Percentiles rank a stretch among this genome's conserved stretches.
Conservation (phyloP, 2,113 vertebrate genomes). For the Marcusenius ussheri region DNA sequence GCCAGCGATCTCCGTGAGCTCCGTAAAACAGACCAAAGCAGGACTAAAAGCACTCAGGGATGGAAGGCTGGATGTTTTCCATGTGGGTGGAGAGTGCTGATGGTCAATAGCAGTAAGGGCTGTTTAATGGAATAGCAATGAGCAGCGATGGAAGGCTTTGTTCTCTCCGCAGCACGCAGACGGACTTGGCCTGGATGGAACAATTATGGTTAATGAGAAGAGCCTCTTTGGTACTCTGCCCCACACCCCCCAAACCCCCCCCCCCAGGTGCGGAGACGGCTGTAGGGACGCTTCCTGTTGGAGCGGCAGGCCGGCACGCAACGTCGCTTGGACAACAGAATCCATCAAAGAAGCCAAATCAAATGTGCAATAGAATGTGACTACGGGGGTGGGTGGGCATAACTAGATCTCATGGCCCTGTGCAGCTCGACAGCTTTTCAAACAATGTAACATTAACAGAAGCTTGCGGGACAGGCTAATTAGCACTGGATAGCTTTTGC, state of each 20-base stretch:
- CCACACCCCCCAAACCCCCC: neutral
- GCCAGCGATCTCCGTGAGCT: neutral
- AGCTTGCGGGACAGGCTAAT: neutral
- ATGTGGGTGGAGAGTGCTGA: neutral
- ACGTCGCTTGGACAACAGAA: constrained; percentile 33
- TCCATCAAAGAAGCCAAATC: constrained; percentile 32
- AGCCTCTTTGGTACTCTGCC: constrained; percentile 12
- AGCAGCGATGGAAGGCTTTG: neutral
- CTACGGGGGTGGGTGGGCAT: neutral
- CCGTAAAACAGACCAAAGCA: neutral
- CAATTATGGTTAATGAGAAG: constrained; percentile 36
- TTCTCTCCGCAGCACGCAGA: neutral
- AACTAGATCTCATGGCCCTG: constrained; percentile 19
- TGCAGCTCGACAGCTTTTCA: constrained; percentile 43
- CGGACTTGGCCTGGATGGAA: constrained; percentile 30
- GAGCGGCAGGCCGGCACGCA: neutral
- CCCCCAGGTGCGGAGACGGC: neutral
- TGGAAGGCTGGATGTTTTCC: neutral
- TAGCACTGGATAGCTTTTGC: neutral
- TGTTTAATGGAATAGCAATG: constrained; percentile 7
- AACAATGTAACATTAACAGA: constrained; percentile 31
- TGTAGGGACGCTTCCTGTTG: neutral
- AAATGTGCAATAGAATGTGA: constrained; percentile 22
- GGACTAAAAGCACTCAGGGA: neutral
- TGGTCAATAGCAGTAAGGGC: neutral